Evolutionary conservation across 2,888 invertebrate species (phyloP).

Genomic region (Bruchidius siliquastri): DNA sequence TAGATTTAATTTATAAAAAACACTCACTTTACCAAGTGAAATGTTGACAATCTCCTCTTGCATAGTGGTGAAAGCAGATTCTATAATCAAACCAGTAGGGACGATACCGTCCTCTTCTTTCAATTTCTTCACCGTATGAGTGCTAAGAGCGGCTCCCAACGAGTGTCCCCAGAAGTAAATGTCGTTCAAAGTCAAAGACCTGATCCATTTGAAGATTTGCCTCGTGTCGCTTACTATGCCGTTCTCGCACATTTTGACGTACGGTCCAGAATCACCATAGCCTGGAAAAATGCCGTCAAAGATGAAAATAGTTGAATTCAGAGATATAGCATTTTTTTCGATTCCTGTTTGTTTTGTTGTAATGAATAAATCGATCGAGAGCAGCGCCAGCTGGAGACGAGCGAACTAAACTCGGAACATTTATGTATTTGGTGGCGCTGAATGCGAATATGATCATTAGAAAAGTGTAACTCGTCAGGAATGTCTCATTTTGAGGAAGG

Average conservation of each 20-base stretch:
- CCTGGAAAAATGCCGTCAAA: constrained; percentile 25
- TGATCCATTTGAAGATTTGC: constrained; percentile 38
- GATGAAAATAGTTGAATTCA: no score
- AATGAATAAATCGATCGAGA: no score
- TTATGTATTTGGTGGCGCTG: no score
- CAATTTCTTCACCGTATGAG: constrained; percentile 30
- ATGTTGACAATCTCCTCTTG: constrained; percentile 32
- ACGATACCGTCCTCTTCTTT: constrained; percentile 22
- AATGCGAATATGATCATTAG: no score
- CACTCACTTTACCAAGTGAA: constrained; percentile 25
- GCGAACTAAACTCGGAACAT: no score
- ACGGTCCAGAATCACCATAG: constrained; percentile 39
- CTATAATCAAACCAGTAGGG: constrained; percentile 36
- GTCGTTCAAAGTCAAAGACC: constrained; percentile 25
- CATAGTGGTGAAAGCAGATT: constrained; percentile 38
- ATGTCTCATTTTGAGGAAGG: no score
- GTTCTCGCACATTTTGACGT: constrained; percentile 32
- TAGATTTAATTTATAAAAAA: no score
- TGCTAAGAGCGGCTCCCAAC: constrained; percentile 36
- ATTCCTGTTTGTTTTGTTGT: no score
- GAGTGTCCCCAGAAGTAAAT: constrained; percentile 44
- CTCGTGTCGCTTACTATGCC: constrained; percentile 37
- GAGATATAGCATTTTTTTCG: no score
- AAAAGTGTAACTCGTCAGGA: no score
- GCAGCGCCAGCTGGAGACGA: no score